phyloP scores from a whole-genome alignment of 2,113 vertebrate species.

The Suricata suricatta region DNA sequence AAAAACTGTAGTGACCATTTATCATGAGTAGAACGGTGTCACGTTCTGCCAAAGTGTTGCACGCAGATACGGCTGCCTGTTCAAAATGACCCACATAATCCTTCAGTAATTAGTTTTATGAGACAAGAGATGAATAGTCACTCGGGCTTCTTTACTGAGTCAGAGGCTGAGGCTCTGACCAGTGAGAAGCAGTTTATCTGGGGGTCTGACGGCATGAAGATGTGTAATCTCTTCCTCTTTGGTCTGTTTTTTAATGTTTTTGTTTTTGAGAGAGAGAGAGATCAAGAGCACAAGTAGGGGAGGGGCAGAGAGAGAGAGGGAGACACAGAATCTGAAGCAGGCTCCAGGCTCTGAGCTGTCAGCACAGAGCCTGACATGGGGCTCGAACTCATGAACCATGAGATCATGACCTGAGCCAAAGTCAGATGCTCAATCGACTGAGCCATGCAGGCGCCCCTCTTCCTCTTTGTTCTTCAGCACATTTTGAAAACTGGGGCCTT shows the following conservation, averaged over 20 bases:
- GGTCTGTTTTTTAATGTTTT: not conserved
- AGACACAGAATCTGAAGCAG: not conserved
- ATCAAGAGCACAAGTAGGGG: fast-evolving
- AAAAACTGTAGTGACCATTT: not conserved
- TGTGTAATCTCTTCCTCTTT: not conserved
- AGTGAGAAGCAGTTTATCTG: fast-evolving
- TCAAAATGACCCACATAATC: not conserved
- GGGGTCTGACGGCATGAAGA: not conserved
- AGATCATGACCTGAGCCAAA: not conserved
- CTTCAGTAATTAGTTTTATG: not conserved
- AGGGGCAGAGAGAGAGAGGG: not conserved
- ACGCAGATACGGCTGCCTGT: fast-evolving
- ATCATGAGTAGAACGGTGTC: not conserved
- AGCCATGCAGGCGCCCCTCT: not conserved
- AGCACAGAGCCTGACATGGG: not conserved
- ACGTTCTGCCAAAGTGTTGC: not conserved
- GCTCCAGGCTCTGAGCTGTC: not conserved
- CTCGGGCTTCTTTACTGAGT: too few relatives aligned
- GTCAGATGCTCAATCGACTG: not conserved
- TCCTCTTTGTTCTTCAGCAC: not conserved
- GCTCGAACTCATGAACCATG: not conserved
- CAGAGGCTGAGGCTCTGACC: not conserved
- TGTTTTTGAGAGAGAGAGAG: not conserved
- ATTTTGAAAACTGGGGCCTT: not conserved
- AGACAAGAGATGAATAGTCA: not conserved